A percentile compares a stretch with the other conserved stretches of the same genome.
These are phyloP conservation scores for Coregonus ussuriensis DNA, from an alignment of 2,797 vertebrate genomes.

Conservation along the genomic window DNA sequence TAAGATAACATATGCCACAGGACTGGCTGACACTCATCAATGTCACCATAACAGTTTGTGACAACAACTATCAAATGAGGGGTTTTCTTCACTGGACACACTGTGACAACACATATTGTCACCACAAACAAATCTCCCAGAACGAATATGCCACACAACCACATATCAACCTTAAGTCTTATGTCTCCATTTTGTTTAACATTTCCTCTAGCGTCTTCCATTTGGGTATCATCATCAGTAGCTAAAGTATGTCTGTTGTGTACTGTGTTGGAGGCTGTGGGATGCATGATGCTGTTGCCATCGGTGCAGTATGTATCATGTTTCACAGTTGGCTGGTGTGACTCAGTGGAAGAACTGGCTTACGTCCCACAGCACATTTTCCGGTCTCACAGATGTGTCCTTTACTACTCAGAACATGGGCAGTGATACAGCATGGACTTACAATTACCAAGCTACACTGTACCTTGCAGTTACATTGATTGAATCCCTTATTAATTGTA, in stretches of 20 bases:
- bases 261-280: constrained; percentile 45
- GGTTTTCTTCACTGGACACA: background rate
- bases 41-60: constrained; percentile 12
- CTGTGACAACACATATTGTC: background rate
- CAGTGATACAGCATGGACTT: constrained; percentile 54
- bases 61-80: constrained; percentile 2
- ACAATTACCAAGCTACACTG: constrained; percentile 18
- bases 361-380: constrained; percentile 55
- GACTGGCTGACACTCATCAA: constrained; percentile 19
- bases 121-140: background rate
- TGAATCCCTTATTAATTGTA: background rate
- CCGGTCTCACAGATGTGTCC: constrained; percentile 57
- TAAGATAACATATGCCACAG: background rate
- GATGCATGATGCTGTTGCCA: constrained; percentile 48
- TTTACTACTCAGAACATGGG: constrained; percentile 48
- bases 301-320: constrained; percentile 62
- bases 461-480: constrained; percentile 18
- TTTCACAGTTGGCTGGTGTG: constrained; percentile 67
- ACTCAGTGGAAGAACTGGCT: constrained; percentile 67
- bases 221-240: constrained; percentile 18
- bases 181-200: background rate
- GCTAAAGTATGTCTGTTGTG: constrained; percentile 30
- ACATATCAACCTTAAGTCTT: background rate
- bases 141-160: background rate
- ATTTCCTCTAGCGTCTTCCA: background rate